These are phyloP conservation scores for Pygocentrus nattereri DNA, from an alignment of 2,797 vertebrate genomes.

Conservation along the genomic window DNA sequence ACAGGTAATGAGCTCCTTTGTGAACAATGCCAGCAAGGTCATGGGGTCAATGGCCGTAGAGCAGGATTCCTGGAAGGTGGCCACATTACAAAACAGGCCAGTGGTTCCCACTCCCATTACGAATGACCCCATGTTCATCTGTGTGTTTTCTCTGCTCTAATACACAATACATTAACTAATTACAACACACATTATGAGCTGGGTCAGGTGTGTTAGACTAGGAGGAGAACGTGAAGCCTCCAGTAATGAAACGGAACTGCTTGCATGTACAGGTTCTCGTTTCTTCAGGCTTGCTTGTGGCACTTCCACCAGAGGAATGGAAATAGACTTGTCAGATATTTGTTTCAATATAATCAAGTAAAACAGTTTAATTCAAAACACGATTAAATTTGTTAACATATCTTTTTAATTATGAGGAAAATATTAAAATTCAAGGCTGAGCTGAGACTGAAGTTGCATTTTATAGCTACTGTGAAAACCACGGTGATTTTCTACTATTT, in stretches of 20 bases:
- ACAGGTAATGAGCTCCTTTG: neutral
- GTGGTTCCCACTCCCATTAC: neutral
- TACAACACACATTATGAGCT: neutral
- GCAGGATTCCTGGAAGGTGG: slow-evolving; percentile 6
- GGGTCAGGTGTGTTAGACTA: neutral
- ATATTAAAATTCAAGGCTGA: too few species aligned
- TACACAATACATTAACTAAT: neutral
- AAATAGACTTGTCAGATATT: too few species aligned
- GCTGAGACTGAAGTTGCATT: too few species aligned
- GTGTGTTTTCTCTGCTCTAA: neutral
- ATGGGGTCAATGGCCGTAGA: neutral
- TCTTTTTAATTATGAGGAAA: too few species aligned
- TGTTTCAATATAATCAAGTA: too few species aligned
- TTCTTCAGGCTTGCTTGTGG: too few species aligned
- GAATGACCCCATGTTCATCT: neutral
- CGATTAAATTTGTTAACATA: too few species aligned
- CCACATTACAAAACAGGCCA: neutral
- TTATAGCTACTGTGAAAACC: too few species aligned
- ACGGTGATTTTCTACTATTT: neutral
- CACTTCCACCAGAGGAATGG: too few species aligned
- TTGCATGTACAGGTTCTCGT: neutral
- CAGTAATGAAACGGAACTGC: neutral
- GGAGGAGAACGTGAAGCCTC: neutral
- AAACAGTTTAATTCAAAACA: too few species aligned
- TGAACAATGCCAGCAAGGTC: neutral